Percentiles rank a stretch among this genome's conserved stretches.
These are phyloP conservation scores for Torymus auratus DNA, from an alignment of 2,888 invertebrate species.

Conservation along the genomic window DNA sequence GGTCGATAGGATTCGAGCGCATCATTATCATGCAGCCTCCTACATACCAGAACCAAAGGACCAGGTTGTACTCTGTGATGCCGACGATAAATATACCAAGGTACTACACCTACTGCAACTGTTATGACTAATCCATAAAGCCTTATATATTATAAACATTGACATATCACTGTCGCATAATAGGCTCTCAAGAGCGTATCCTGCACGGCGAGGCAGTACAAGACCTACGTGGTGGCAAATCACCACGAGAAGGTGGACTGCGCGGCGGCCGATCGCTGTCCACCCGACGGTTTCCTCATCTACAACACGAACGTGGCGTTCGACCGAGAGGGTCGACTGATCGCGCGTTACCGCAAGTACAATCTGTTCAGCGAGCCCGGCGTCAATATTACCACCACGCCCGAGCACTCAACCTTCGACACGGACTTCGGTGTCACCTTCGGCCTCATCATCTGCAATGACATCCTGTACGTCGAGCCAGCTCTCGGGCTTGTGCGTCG, in stretches of 20 bases:
- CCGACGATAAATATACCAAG: no score
- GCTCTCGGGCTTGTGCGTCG: slow-evolving; percentile 73
- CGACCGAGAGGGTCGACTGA: slow-evolving; percentile 77
- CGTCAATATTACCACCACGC: slow-evolving; percentile 70
- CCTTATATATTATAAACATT: no score
- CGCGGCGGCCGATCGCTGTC: slow-evolving; percentile 63
- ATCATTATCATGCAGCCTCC: background rate
- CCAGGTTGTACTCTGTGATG: no score
- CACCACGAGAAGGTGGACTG: slow-evolving; percentile 74
- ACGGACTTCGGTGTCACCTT: slow-evolving; percentile 79
- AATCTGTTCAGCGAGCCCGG: slow-evolving; percentile 77
- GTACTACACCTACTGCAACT: no score
- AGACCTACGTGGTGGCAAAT: slow-evolving; percentile 78
- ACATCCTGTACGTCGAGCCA: slow-evolving; percentile 78
- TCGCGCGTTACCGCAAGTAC: slow-evolving; percentile 78
- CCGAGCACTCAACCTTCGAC: slow-evolving; percentile 75
- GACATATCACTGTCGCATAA: background rate
- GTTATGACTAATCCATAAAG: no score
- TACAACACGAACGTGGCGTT: slow-evolving; percentile 80
- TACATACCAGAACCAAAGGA: no score
- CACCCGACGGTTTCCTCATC: slow-evolving; percentile 67
- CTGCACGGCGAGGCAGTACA: slow-evolving; percentile 75
- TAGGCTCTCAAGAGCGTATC: slow-evolving; percentile 73
- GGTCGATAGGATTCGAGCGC: background rate
- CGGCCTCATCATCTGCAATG: slow-evolving; percentile 80